Base-by-base conservation (phyloP, 1,140 invertebrate genomes). In the Drosophila ficusphila region DNA sequence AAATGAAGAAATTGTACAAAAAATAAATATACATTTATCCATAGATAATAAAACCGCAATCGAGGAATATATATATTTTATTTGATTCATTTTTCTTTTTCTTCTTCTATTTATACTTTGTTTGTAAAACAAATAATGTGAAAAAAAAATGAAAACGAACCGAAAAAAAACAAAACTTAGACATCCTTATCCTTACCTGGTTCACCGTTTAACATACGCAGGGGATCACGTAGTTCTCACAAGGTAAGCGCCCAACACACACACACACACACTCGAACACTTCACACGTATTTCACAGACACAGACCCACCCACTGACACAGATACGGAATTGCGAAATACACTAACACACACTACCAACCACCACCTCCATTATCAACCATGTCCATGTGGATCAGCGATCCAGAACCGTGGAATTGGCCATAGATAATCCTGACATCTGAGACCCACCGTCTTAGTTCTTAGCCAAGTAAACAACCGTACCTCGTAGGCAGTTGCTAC, bases 161-260 rank as follows among this genome's bases (percentile, higher is more conserved):
- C 52, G 65, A 64, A 73, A 58, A 71, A 74, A 58, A 67, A 75
- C 53, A 83, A 64, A 82, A 76, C 90, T 91, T 95, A 99, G 97
- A 96, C 97, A 79, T 98, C 97, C 93, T 94, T 98, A 83, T 99
- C 97, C 93, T 95, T 99, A 88, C 98, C 98, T 72, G 98, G 98
- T 75, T 99, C 98, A 75, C 98, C 98, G 69, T 99, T 98, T 94
- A 97, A 97, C 92, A 93, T 96, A 51, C 95, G 97, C 41, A 94
- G 97, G 76, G 96, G 96, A 69, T 98, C 97, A 76, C 94, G 96
- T 73, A 96, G 96, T 75, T 97, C 96, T 89, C 97, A 98, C 92
- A 97, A 98, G 92, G 97, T 97, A 93, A 92, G 90, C 78, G 86
- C 83, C 83, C 74, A 48, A 88, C 65, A 88, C 81, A 64, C 81